Base-by-base conservation (phyloP, 2,797 vertebrate species). In the Gadopsis marmoratus region DNA sequence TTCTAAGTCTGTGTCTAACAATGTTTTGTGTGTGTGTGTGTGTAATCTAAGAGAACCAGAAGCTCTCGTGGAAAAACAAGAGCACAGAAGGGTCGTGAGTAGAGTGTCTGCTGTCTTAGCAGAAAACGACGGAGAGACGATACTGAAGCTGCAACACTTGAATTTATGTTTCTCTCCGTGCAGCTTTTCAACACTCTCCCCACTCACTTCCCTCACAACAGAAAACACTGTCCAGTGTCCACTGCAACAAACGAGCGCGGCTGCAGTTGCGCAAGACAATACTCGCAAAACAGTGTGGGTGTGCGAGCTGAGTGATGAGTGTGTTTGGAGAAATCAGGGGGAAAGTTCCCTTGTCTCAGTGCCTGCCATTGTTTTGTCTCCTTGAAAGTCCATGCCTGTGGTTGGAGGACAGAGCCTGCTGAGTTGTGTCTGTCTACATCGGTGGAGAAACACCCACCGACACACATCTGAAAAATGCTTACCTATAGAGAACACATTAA, bases 351-450 rank as follows among this genome's bases (percentile, higher is more conserved):
- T 87, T 92, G 94, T 95, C 84, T 82, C 61, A 4, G 76, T 90
- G 94, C 93, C 95, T 67, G 75, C 76, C 83, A 93, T 95, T 96
- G 92, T 95, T 94, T 90, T 85, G 86, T 91, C 85, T 90, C 85
- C 85, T 85, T 87, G 87, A 92, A 89, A 76, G 87, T 72, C 82
- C 85, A 87, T 83, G 81, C 86, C 90, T 93, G 93, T 74, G 92
- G 90, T 91, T 85, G 74, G 78, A 70, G 86, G 87, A 91, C 89
- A 85, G 88, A 89, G 81, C 83, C 61, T 11, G 76, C 91, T 86
- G 88, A 85, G 85, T 59, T 80, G 76, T 86, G 85, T 81, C 76
- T 83, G 65, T 88, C 82, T 88, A 51, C 69, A 67, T 78, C 7
- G 37, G 85, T 88, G 85, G 82, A 80, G 90, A 90, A 87, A 89